Conservation (phyloP, 2,113 vertebrate species). For the Tetraodon nigroviridis region DNA sequence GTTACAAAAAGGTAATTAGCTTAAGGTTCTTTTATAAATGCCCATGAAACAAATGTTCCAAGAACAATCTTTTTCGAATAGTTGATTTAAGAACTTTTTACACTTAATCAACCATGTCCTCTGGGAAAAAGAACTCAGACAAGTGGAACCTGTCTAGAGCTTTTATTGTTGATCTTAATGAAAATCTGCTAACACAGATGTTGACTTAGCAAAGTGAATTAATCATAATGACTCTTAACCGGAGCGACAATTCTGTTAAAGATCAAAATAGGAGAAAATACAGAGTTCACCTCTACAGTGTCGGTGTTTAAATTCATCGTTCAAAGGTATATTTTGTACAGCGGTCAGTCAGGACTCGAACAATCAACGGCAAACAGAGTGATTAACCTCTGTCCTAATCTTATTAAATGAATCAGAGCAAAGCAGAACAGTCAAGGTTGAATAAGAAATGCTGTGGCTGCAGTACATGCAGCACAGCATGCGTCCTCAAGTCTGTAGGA, state of each 20-base stretch:
- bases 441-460: conserved; percentile 62
- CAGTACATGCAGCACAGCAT: conserved; percentile 58
- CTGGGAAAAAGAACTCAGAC: conserved; percentile 57
- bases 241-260: conserved; percentile 25
- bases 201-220: conserved; percentile 62
- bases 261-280: conserved; percentile 2
- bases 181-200: conserved; percentile 71
- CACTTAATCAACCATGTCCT: conserved; percentile 49
- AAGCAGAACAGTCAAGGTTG: conserved; percentile 59
- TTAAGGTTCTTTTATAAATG: conserved; percentile 19
- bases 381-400: conserved; percentile 67
- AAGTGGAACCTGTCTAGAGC: conserved; percentile 50
- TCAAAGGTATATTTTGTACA: conserved; percentile 34
- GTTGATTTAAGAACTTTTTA: conserved; percentile 19
- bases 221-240: conserved; percentile 60
- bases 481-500: conserved; percentile 64
- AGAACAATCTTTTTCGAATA: conserved; percentile 18
- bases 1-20: conserved; percentile 6
- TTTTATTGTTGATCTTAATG: conserved; percentile 72
- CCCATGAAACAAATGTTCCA: conserved; percentile 24
- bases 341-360: conserved; percentile 42
- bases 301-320: conserved; percentile 20
- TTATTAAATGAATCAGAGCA: conserved; percentile 68
- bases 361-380: conserved; percentile 53
- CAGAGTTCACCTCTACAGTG: conserved; percentile 4